Percentiles rank a stretch among this genome's conserved stretches.
Evolutionary conservation across 1,140 invertebrate species (phyloP).

Genomic region (Micrasema longulum): DNA sequence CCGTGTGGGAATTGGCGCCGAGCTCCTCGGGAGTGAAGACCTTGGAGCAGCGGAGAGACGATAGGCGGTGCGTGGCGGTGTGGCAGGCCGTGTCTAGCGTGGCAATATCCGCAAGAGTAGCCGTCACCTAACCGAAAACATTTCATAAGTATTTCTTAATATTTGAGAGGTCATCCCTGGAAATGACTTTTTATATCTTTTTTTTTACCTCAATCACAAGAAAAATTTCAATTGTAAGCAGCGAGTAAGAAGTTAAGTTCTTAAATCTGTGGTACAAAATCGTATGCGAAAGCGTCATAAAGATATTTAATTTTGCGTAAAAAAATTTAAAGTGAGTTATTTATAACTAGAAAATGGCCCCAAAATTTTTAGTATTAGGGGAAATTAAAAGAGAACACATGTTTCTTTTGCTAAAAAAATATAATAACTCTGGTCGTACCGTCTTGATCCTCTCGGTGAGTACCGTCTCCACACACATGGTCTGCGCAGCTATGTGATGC

Average conservation of each 20-base stretch:
- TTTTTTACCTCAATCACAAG: too few species aligned
- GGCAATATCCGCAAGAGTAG: constrained; percentile 88
- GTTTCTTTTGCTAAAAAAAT: too few species aligned
- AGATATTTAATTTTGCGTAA: too few species aligned
- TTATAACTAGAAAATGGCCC: too few species aligned
- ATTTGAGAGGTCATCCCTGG: not conserved
- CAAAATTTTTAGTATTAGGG: too few species aligned
- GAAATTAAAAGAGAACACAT: too few species aligned
- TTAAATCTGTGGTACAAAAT: too few species aligned
- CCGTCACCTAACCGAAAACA: constrained; percentile 71
- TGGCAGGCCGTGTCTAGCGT: constrained; percentile 86
- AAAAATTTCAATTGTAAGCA: too few species aligned
- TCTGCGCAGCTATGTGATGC: constrained; percentile 82
- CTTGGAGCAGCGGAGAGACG: constrained; percentile 79
- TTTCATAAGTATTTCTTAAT: not conserved
- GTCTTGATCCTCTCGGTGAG: constrained; percentile 76
- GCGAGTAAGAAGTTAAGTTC: too few species aligned
- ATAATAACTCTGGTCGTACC: too few species aligned
- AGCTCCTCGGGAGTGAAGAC: constrained; percentile 76
- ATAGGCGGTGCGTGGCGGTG: constrained; percentile 80
- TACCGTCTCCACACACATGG: constrained; percentile 89
- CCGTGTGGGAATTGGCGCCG: constrained; percentile 60
- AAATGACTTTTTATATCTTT: not conserved
- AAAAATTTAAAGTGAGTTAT: too few species aligned
- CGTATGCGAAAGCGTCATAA: too few species aligned